Evolutionary conservation across 2,888 invertebrate genomes (phyloP).

Genomic region (Limenitis arthemis): DNA sequence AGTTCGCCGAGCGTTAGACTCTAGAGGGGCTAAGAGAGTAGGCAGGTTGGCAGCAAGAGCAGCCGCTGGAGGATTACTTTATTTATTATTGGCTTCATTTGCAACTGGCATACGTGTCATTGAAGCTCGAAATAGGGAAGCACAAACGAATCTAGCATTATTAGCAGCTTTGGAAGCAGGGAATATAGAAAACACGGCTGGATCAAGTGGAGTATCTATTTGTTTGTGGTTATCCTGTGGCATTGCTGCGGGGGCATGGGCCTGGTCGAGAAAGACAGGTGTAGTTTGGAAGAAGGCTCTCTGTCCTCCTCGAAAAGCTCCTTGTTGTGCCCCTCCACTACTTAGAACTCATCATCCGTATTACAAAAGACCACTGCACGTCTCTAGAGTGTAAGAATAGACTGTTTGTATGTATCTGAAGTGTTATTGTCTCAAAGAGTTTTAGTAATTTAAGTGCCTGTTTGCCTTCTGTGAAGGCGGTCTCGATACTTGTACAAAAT

Average conservation of each 20-base stretch:
- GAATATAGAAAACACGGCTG: conserved; percentile 34
- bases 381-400: conserved; percentile 52
- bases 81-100: conserved; percentile 79
- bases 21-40: conserved; percentile 76
- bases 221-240: conserved; percentile 76
- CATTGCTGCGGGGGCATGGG: conserved; percentile 77
- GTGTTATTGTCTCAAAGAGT: conserved; percentile 21
- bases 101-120: conserved; percentile 80
- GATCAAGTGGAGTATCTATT: conserved; percentile 64
- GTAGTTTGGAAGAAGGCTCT: conserved; percentile 70
- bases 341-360: conserved; percentile 50
- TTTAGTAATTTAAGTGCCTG: conserved; percentile 32
- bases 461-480: conserved; percentile 67
- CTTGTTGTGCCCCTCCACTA: conserved; percentile 50
- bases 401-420: conserved; percentile 16
- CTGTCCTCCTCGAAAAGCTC: conserved; percentile 59
- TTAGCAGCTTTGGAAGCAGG: conserved; percentile 65
- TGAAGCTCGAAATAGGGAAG: conserved; percentile 68
- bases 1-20: conserved; percentile 73
- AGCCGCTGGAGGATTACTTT: conserved; percentile 83
- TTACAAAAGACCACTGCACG: conserved; percentile 58
- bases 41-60: conserved; percentile 82
- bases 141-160: conserved; percentile 54
- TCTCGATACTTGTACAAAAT: conserved; percentile 49
- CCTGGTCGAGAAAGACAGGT: conserved; percentile 75